Conservation (phyloP, 2,113 vertebrate genomes). For the Egretta garzetta region DNA sequence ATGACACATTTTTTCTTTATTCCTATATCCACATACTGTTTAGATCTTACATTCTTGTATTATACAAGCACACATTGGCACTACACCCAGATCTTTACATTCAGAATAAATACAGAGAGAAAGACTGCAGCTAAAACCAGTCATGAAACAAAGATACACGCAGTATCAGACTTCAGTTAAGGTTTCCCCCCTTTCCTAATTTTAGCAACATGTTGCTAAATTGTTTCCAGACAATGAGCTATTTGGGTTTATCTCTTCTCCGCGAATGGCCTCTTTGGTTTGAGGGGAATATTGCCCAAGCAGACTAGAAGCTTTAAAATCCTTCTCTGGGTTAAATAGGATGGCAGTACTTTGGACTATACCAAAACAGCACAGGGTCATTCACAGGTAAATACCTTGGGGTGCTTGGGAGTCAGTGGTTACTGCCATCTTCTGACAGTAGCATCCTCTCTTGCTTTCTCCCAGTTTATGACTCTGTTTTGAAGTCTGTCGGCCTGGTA, state of each 20-base stretch:
- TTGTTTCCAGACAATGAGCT: background rate
- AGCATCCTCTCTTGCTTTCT: background rate
- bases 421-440: background rate
- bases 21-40: background rate
- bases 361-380: background rate
- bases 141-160: background rate
- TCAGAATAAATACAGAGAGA: background rate
- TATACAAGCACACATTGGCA: background rate
- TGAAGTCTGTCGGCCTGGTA: background rate
- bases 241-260: background rate
- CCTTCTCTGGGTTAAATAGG: background rate
- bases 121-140: background rate
- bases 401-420: background rate
- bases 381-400: background rate
- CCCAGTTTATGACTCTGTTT: background rate
- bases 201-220: background rate
- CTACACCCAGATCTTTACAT: background rate
- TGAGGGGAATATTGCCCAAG: background rate
- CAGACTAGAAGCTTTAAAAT: background rate
- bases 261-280: background rate
- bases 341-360: background rate
- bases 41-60: background rate
- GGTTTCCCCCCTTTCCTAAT: background rate
- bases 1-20: background rate
- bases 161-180: background rate